Evolutionary conservation across 2,888 invertebrate genomes (phyloP), one percentile per base, ranked within the genome.

Genomic region (Crossocerus cetratus): DNA sequence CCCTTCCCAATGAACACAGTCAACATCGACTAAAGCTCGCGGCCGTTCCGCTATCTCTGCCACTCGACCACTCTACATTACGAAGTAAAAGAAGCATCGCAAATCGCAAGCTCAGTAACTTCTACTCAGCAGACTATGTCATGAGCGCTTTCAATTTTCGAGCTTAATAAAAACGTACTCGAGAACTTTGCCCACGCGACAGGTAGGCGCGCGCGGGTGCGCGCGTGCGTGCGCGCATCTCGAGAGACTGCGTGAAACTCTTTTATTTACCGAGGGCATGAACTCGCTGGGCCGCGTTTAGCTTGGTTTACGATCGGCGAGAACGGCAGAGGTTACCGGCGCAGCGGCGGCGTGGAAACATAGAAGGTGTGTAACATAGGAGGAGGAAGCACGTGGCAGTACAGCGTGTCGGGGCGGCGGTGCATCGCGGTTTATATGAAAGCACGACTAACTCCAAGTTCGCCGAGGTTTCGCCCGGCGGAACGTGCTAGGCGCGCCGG

Each of bases 401-500:
- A 45, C 2, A n/a, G 59, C 20, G 21, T 69, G 66, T 65, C 68
- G 13, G 22, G n/a, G 23, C 57, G 44, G 65, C 42, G 66, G 23
- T 69, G 58, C 57, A 57, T 58, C 22, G 49, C 32, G 32, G 49
- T 60, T 64, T 74, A 69, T 72, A 72, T 62, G 69, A 68, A 65
- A 55, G 61, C 58, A 68, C 65, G 62, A 77, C 73, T 74, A 77
- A 78, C 75, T 81, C 76, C 69, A 32, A 32, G 32, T 32, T 32
- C 32, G 32, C 32, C 69, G 77, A 83, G 81, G 75, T 83, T 83
- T 81, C 76, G 73, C 78, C 20, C 20, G 45, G 57, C 53, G 11
- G 80, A 79, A 83, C 86, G 86, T 86, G 86, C 80, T 79, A 80
- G 66, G 74, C 75, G 21, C 63, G 32, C 11, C 32, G 11, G 76